These are phyloP conservation scores for Ypsolopha scabrella DNA, from an alignment of 2,888 invertebrate species.

Conservation along the genomic window DNA sequence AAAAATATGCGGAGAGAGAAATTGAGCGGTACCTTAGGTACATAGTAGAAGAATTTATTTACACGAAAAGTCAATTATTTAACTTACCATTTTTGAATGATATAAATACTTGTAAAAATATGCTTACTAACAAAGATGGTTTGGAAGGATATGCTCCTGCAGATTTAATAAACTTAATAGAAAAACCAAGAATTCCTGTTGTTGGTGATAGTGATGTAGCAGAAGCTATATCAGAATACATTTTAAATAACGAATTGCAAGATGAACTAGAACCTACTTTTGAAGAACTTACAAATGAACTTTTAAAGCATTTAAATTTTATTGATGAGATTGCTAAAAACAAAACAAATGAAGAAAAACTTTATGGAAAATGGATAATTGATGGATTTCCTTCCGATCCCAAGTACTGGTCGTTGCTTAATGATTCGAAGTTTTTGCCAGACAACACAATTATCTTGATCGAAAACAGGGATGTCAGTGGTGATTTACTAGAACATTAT, in stretches of 20 bases:
- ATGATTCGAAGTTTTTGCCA: conserved; percentile 49
- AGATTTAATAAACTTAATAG: conserved; percentile 22
- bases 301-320: not conserved
- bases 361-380: conserved; percentile 70
- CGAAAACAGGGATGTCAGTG: conserved; percentile 56
- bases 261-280: conserved; percentile 45
- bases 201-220: conserved; percentile 58
- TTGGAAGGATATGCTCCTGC: conserved; percentile 45
- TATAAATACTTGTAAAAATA: conserved; percentile 25
- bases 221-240: conserved; percentile 38
- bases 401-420: conserved; percentile 56
- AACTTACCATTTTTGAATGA: conserved; percentile 35
- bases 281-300: conserved; percentile 33
- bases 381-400: conserved; percentile 68
- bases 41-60: too few species aligned
- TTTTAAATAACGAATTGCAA: conserved; percentile 43
- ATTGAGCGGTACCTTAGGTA: conserved; percentile 1
- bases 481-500: conserved; percentile 38
- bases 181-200: conserved; percentile 40
- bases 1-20: conserved; percentile 4
- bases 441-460: conserved; percentile 68
- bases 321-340: not conserved
- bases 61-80: conserved; percentile 5
- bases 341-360: conserved; percentile 12
- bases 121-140: conserved; percentile 19